Conservation (phyloP, 2,797 vertebrate species). For the Valencia hispanica region DNA sequence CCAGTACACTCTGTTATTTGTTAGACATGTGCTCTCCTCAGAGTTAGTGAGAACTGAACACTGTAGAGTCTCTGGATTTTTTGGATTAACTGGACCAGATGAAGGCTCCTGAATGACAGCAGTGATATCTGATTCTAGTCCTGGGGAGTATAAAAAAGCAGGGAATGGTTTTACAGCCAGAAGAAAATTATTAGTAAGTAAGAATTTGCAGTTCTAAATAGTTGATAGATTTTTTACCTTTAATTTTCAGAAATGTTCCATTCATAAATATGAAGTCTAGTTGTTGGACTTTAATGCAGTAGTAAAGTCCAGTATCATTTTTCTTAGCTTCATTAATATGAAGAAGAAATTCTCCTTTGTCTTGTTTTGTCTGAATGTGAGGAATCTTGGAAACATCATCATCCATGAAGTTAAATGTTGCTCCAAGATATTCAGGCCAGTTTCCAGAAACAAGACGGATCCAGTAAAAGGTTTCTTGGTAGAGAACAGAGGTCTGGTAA, state of each 20-base stretch:
- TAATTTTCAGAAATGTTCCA: conserved; percentile 22
- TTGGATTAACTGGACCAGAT: conserved; percentile 15
- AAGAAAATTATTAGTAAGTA: not conserved
- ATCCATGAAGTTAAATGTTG: not conserved
- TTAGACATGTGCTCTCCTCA: conserved; percentile 12
- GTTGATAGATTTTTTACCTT: conserved; percentile 21
- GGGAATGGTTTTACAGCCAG: fast-evolving
- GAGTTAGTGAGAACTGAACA: conserved; percentile 29
- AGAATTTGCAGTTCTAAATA: not conserved
- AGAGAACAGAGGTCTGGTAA: fast-evolving
- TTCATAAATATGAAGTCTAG: not conserved
- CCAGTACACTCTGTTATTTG: conserved; percentile 31
- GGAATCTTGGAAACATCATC: fast-evolving
- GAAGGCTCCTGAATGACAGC: not conserved
- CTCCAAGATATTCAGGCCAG: conserved; percentile 27
- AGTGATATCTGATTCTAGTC: conserved; percentile 4
- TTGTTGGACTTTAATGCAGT: not conserved
- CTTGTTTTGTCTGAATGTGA: conserved; percentile 18
- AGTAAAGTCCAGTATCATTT: no score
- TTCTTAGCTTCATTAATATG: not conserved
- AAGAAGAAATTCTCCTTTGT: conserved; percentile 9
- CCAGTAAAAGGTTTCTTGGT: conserved; percentile 5
- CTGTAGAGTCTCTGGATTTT: conserved; percentile 12
- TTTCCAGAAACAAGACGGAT: conserved; percentile 41
- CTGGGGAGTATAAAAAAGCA: no score